Percentiles rank a stretch among this genome's conserved stretches.
Conservation (phyloP, 2,888 invertebrate species). For the Subacronicta megacephala region DNA sequence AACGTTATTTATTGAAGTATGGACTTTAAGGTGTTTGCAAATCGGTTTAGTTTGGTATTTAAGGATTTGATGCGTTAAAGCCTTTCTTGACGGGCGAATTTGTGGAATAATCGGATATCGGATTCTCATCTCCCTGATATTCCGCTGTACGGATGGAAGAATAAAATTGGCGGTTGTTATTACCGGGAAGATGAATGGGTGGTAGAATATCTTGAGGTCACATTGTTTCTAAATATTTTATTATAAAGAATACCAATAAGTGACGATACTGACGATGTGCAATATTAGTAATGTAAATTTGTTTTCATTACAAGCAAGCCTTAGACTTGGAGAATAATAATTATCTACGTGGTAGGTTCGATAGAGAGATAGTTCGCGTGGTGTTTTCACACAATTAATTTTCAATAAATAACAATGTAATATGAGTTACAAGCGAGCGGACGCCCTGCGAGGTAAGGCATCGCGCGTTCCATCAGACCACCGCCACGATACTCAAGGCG, state of each 20-base stretch:
- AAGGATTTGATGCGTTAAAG: slow-evolving; percentile 74
- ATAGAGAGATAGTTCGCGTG: slow-evolving; percentile 61
- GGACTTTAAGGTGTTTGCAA: slow-evolving; percentile 86
- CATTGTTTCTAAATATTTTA: slow-evolving; percentile 42
- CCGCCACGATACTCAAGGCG: slow-evolving; percentile 63
- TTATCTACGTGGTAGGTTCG: slow-evolving; percentile 62
- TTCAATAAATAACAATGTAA: slow-evolving; percentile 79
- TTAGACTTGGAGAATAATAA: slow-evolving; percentile 22
- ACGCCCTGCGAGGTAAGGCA: slow-evolving; percentile 71
- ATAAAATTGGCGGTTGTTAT: slow-evolving; percentile 70
- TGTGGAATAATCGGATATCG: slow-evolving; percentile 79
- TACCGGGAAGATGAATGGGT: slow-evolving; percentile 67
- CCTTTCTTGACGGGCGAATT: slow-evolving; percentile 70
- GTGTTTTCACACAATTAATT: slow-evolving; percentile 80
- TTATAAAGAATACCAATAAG: slow-evolving; percentile 33
- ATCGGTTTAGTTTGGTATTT: slow-evolving; percentile 84
- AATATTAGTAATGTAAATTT: slow-evolving; percentile 35
- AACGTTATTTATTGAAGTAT: slow-evolving; percentile 87
- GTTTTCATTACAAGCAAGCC: slow-evolving; percentile 43
- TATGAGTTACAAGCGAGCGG: slow-evolving; percentile 66
- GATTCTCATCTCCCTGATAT: slow-evolving; percentile 72
- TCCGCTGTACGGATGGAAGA: slow-evolving; percentile 70
- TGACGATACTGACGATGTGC: slow-evolving; percentile 25
- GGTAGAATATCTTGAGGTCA: slow-evolving; percentile 41
- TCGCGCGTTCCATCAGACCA: slow-evolving; percentile 71